Percentiles rank a stretch among this genome's conserved stretches.
These are phyloP conservation scores for Lepidurus packardi DNA, from an alignment of 1,140 invertebrate genomes.

Conservation along the genomic window DNA sequence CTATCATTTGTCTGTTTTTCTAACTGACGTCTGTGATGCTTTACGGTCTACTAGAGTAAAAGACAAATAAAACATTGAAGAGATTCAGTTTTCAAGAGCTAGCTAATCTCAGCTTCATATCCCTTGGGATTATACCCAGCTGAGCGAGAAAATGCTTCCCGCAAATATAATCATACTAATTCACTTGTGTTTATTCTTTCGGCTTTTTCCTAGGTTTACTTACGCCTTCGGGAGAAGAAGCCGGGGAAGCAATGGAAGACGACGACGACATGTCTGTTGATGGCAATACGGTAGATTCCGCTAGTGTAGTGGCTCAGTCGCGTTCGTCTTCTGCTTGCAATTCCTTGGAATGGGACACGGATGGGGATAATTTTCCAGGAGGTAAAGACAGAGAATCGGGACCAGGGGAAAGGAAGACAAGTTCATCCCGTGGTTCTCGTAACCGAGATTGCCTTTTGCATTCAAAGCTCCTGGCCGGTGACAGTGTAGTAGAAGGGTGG, in stretches of 20 bases:
- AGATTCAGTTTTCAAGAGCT: no score
- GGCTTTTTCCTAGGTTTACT: not conserved
- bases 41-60: no score
- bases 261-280: slow-evolving; percentile 33
- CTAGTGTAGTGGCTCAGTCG: not conserved
- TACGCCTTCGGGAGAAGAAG: slow-evolving; percentile 3
- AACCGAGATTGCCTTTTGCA: not conserved
- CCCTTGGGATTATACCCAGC: no score
- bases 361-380: slow-evolving; percentile 27
- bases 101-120: no score
- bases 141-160: no score
- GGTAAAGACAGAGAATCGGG: not conserved
- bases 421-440: not conserved
- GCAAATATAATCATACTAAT: not conserved
- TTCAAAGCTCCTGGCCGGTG: not conserved
- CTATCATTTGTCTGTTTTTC: no score
- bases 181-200: not conserved
- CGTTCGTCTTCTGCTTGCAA: slow-evolving; percentile 28
- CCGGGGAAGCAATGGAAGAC: not conserved
- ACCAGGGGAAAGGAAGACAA: not conserved
- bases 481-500: slow-evolving; percentile 1
- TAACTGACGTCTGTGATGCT: no score
- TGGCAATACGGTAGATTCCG: not conserved
- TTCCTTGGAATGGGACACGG: slow-evolving; percentile 30
- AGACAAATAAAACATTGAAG: no score